Percentiles rank a stretch among this genome's conserved stretches.
Conservation (phyloP, 2,797 vertebrate species). For the Spinibarbus caldwelli region DNA sequence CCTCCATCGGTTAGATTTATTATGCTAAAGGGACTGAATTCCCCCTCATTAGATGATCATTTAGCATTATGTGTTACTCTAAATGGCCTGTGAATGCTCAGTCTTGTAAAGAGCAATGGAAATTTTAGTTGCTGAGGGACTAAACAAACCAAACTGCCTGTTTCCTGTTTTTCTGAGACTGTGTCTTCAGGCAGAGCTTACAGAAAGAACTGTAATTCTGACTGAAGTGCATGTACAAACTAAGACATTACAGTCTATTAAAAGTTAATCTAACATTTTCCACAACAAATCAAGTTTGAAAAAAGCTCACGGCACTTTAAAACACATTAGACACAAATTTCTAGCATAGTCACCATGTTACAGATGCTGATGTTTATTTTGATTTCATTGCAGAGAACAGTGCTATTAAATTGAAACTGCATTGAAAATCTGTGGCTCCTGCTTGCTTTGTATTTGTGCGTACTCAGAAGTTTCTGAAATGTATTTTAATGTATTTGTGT, state of each 20-base stretch:
- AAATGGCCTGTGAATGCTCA: conserved; percentile 55
- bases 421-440: not conserved
- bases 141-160: conserved; percentile 61
- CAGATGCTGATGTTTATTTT: not conserved
- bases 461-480: not conserved
- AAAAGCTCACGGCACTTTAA: not conserved
- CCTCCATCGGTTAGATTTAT: not conserved
- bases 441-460: not conserved
- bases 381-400: not conserved
- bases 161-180: conserved; percentile 74
- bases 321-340: not conserved
- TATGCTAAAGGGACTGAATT: not conserved
- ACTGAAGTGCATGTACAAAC: not conserved
- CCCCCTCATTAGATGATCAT: not conserved
- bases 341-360: too few species aligned
- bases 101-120: conserved; percentile 71
- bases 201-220: not conserved
- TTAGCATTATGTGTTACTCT: not conserved
- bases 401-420: not conserved
- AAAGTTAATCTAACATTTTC: not conserved
- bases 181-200: not conserved
- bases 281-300: not conserved
- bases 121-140: conserved; percentile 73
- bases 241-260: not conserved
- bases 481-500: not conserved